These are phyloP conservation scores for Drosophila koepferae DNA, from an alignment of 2,888 invertebrate genomes.

Conservation along the genomic window DNA sequence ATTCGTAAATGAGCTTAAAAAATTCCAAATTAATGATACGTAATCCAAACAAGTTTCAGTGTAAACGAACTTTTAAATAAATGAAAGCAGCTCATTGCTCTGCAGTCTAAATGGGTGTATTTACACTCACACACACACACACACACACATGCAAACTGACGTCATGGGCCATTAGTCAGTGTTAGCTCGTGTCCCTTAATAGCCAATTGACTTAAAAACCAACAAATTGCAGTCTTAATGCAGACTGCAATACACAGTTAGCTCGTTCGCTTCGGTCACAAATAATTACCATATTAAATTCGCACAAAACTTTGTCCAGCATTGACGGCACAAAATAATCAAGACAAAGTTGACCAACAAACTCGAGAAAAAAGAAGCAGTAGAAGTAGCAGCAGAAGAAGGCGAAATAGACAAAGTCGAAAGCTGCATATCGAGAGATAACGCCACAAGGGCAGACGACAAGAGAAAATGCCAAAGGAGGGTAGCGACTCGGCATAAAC, in stretches of 20 bases:
- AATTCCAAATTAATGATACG: no score
- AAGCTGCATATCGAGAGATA: slow-evolving; percentile 69
- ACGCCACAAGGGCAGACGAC: slow-evolving; percentile 48
- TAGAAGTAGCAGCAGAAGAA: not conserved
- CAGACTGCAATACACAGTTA: slow-evolving; percentile 16
- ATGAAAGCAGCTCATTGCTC: not conserved
- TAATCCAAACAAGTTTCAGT: not conserved
- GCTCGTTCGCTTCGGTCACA: slow-evolving; percentile 22
- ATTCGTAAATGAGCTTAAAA: no score
- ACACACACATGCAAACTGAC: not conserved
- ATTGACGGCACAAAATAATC: slow-evolving; percentile 51
- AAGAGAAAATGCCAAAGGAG: slow-evolving; percentile 15
- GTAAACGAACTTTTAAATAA: not conserved
- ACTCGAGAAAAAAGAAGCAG: not conserved
- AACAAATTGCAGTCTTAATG: slow-evolving; percentile 28
- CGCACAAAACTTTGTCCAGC: slow-evolving; percentile 53
- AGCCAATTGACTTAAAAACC: slow-evolving; percentile 19
- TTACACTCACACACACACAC: not conserved
- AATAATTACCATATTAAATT: slow-evolving; percentile 74
- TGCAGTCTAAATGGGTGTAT: no score
- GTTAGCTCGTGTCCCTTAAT: slow-evolving; percentile 9
- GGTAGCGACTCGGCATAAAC: slow-evolving; percentile 53
- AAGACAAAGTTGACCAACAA: slow-evolving; percentile 65
- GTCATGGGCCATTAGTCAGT: slow-evolving; percentile 1
- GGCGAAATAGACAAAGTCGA: not conserved